A percentile compares a stretch with the other conserved stretches of the same genome.
These are phyloP conservation scores for Hylomyscus alleni DNA, from an alignment of 2,797 vertebrate genomes.

Conservation along the genomic window DNA sequence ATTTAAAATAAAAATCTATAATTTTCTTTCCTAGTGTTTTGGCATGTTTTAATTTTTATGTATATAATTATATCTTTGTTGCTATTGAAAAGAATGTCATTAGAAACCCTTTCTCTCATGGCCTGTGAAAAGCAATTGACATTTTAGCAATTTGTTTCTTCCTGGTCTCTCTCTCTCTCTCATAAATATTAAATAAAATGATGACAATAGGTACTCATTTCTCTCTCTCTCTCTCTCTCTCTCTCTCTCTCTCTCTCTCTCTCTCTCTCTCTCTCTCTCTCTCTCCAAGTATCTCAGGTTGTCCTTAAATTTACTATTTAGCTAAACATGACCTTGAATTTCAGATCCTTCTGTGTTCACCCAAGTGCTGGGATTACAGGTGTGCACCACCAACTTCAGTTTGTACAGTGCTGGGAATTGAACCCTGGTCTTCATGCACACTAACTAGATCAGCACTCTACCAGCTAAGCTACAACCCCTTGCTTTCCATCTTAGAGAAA, in stretches of 20 bases:
- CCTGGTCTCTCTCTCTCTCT: background rate
- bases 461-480: background rate
- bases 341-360: background rate
- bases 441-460: background rate
- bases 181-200: background rate
- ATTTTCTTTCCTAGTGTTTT: background rate
- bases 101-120: slow-evolving; percentile 1
- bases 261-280: background rate
- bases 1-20: slow-evolving; percentile 20
- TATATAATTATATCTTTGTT: slow-evolving; percentile 33
- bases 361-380: background rate
- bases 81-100: slow-evolving; percentile 26
- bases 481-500: background rate
- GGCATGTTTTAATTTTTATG: background rate
- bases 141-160: slow-evolving; percentile 40
- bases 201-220: background rate
- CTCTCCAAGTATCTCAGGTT: background rate
- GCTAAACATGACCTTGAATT: background rate
- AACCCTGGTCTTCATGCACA: no score
- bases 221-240: background rate
- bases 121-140: background rate
- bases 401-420: background rate
- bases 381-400: background rate
- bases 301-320: background rate
- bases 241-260: background rate